Evolutionary conservation across 2,888 invertebrate species (phyloP), one percentile per base, ranked within the genome.

Genomic region (Pterobdella sp.): DNA sequence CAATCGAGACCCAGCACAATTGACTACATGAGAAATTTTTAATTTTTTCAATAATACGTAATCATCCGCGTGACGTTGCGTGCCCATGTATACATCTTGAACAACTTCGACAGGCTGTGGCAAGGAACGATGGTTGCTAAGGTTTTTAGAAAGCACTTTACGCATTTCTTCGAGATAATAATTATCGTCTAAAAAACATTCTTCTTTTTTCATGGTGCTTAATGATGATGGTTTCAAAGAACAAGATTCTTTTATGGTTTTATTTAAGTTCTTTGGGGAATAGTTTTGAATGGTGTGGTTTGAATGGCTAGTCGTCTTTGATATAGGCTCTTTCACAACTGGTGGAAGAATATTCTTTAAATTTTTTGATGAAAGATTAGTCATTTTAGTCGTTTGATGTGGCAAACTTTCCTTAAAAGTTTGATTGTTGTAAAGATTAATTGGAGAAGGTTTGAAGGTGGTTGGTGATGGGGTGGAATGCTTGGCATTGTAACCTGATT

Each of bases 1-100:
- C 0, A 76, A 68, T 14, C 76, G 60, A 22, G 73, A 67, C 18
- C 76, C 78, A 14, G 77, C 76, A 63, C 76, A 75, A 76, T 78
- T 78, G 37, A 78, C 70, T 31, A 78, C 77, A 68, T 78, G 77
- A 36, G 77, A 77, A 49, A 78, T 77, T 26, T 76, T 76, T n/a
- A 75, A 52, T 1, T 75, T 68, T 37, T 64, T 72, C 66, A 78
- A 72, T 22, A 71, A 63, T 1, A 31, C 64, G 56, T 71, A 32
- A 73, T 77, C 75, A 42, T 78, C 77, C 22, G 78, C 78, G 56
- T 78, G 77, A 26, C 73, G 72, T 70, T 75, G 77, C 42, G 72
- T 77, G 72, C 78, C 78, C 56, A 78, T 78, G 74, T 73, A 78
- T 18, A 78, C 29, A 74, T 76, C 72, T 7, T 75, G 72, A 7